Conservation (phyloP, 2,797 vertebrate genomes). For the Falco concolor region DNA sequence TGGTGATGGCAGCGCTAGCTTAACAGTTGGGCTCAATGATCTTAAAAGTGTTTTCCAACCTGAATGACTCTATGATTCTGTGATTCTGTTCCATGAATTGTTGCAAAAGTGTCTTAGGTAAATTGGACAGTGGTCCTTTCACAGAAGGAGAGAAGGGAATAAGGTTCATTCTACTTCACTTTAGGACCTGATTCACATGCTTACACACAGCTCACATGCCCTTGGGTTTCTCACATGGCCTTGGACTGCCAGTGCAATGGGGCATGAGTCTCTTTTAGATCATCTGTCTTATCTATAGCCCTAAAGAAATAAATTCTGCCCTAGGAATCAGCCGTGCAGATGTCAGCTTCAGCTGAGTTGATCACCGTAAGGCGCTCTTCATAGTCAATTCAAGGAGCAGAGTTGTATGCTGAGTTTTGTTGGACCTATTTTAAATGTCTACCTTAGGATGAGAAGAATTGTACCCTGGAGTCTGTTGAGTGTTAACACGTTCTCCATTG, state of each 20-base stretch:
- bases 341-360: background rate
- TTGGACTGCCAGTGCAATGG: background rate
- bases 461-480: background rate
- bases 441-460: background rate
- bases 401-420: background rate
- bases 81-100: background rate
- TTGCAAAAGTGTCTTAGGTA: background rate
- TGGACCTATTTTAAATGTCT: background rate
- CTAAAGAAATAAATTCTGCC: background rate
- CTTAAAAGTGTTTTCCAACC: background rate
- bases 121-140: background rate
- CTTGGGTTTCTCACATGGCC: background rate
- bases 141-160: background rate
- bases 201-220: background rate
- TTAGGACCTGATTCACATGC: background rate
- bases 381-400: background rate
- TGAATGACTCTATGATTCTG: background rate
- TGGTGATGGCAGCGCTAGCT: background rate
- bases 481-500: background rate
- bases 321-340: background rate
- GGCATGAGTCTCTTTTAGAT: background rate
- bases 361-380: background rate
- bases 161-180: background rate
- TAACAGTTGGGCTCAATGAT: background rate
- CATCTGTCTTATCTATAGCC: background rate